Evolutionary conservation across 2,797 vertebrate genomes (phyloP).

Genomic region (Trichosurus vulpecula): DNA sequence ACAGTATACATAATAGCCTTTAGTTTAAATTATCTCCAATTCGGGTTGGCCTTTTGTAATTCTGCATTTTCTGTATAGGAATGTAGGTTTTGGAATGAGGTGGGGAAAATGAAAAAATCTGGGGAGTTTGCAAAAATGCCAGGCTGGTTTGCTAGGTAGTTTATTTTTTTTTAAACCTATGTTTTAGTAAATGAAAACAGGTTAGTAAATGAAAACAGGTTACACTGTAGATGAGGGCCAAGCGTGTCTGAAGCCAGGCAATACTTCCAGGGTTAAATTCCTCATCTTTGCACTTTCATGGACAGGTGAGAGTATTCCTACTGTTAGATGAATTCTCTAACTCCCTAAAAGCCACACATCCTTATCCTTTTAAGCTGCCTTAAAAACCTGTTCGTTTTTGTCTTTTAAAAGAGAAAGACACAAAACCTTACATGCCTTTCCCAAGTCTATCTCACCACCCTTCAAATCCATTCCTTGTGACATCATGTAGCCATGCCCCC

Average conservation of each 20-base stretch:
- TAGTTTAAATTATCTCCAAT: constrained; percentile 5
- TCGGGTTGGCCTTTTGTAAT: background rate
- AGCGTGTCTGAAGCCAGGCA: background rate
- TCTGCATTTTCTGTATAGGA: background rate
- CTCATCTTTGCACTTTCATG: background rate
- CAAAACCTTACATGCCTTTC: background rate
- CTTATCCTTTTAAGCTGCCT: background rate
- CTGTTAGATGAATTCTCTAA: background rate
- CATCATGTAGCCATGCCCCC: background rate
- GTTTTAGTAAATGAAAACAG: background rate
- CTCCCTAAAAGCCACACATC: background rate
- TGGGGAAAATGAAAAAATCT: background rate
- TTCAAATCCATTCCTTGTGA: background rate
- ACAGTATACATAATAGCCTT: background rate
- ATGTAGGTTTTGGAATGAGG: constrained; percentile 24
- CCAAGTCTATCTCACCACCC: background rate
- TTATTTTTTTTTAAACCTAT: background rate
- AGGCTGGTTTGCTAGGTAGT: background rate
- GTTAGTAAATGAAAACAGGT: background rate
- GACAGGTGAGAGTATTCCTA: background rate
- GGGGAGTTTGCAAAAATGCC: constrained; percentile 24
- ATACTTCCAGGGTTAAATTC: background rate
- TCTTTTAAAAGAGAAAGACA: background rate
- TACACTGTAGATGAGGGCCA: background rate
- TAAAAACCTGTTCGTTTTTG: background rate